phyloP scores from a whole-genome alignment of 2,888 invertebrate species.

The Stenichneumon culpator region DNA sequence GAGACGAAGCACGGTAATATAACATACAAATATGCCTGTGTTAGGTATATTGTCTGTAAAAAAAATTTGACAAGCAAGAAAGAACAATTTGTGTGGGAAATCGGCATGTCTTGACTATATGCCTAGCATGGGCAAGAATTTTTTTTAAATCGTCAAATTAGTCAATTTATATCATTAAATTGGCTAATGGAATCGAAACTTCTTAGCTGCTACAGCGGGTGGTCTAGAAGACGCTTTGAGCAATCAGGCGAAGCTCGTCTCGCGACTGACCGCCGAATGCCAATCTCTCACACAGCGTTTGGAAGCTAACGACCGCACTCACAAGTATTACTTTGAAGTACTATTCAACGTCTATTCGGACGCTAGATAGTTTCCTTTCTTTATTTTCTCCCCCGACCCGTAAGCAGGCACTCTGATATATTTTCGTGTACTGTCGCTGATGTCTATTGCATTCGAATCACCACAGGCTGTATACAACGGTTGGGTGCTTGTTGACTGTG shows the following conservation, averaged over 20 bases:
- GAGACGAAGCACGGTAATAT: conserved; percentile 94
- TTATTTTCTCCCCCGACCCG: background rate
- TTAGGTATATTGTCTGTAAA: conserved; percentile 82
- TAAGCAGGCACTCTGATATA: conserved; percentile 2
- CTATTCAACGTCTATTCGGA: conserved; percentile 61
- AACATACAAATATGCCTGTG: conserved; percentile 77
- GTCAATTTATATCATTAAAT: conserved; percentile 76
- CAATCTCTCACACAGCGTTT: conserved; percentile 95
- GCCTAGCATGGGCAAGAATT: conserved; percentile 81
- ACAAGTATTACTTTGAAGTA: conserved; percentile 89
- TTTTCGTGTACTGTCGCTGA: conserved; percentile 1
- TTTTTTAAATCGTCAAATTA: conserved; percentile 65
- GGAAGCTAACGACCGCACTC: conserved; percentile 94
- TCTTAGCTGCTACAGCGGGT: conserved; percentile 95
- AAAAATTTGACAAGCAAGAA: conserved; percentile 32
- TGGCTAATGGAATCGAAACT: conserved; percentile 78
- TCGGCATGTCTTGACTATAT: conserved; percentile 83
- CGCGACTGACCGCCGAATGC: conserved; percentile 96
- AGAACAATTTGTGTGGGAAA: conserved; percentile 80
- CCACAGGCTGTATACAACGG: conserved; percentile 21
- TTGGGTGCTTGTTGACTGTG: no score
- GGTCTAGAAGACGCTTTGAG: conserved; percentile 96
- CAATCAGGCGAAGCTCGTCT: conserved; percentile 97
- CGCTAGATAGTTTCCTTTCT: conserved; percentile 58
- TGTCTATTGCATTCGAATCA: conserved; percentile 11